phyloP scores from a whole-genome alignment of 2,797 vertebrate species.

The Craterocephalus amniculus region DNA sequence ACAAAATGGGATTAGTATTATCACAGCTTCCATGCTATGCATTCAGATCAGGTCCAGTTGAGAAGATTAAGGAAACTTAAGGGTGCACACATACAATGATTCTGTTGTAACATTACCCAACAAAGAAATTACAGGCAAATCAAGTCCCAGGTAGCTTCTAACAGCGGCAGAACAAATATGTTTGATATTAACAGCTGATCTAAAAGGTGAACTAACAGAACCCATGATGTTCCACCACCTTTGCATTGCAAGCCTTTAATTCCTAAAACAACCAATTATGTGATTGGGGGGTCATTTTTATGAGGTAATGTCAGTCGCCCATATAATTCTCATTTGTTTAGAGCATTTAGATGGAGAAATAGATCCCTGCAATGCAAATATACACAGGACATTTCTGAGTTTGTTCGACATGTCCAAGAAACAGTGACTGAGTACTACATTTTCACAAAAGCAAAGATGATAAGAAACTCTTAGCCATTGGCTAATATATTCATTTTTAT shows the following conservation, averaged over 20 bases:
- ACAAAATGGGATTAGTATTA: constrained; percentile 16
- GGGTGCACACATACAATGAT: constrained; percentile 62
- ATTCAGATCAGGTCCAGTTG: constrained; percentile 36
- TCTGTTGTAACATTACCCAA: constrained; percentile 54
- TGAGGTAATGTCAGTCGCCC: constrained; percentile 14
- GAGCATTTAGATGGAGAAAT: neutral
- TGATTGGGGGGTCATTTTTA: constrained; percentile 18
- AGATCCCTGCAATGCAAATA: neutral
- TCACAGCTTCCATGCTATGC: constrained; percentile 30
- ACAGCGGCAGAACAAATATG: constrained; percentile 39
- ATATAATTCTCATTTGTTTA: neutral
- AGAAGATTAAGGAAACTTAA: constrained; percentile 52
- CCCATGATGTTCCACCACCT: constrained; percentile 24
- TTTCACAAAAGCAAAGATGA: no score
- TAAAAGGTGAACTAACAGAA: constrained; percentile 47
- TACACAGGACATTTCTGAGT: neutral
- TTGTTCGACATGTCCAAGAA: no score
- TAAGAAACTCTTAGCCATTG: no score
- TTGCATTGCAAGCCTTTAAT: constrained; percentile 9
- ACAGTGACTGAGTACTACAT: no score
- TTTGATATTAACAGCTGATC: constrained; percentile 35
- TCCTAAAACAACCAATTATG: constrained; percentile 16
- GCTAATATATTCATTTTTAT: no score
- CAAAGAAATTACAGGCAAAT: constrained; percentile 38
- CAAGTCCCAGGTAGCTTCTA: constrained; percentile 36